Percentiles rank a stretch among this genome's conserved stretches.
Conservation (phyloP, 1,140 invertebrate species). For the Megathymus violae region DNA sequence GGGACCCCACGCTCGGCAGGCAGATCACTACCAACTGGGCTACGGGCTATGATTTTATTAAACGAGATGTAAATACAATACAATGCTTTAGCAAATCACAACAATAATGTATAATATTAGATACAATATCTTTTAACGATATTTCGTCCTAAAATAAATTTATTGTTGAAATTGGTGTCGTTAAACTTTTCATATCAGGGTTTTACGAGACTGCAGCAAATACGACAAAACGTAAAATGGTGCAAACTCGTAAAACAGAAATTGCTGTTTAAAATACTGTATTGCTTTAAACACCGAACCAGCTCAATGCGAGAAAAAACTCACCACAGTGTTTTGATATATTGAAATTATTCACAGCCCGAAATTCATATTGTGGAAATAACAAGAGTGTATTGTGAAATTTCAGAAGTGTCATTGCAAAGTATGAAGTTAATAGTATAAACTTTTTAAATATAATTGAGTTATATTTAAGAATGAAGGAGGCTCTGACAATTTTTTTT, state of each 20-base stretch:
- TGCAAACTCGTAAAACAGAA: neutral
- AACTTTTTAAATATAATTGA: too few species aligned
- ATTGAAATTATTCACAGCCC: neutral
- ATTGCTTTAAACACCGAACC: neutral
- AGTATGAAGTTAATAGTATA: too few species aligned
- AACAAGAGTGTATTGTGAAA: too few species aligned
- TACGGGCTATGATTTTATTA: too few species aligned
- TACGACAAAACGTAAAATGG: slow-evolving; percentile 1
- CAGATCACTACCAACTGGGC: too few species aligned
- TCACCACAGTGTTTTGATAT: neutral
- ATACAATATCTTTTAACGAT: neutral
- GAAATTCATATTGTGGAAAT: too few species aligned
- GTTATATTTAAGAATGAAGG: too few species aligned
- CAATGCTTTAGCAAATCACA: neutral
- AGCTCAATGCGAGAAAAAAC: neutral
- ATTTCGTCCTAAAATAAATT: neutral
- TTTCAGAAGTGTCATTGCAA: too few species aligned
- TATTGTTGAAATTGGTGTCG: slow-evolving; percentile 8
- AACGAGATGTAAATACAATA: neutral
- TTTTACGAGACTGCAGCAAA: slow-evolving; percentile 9
- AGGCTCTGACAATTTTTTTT: too few species aligned
- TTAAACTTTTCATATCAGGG: slow-evolving; percentile 5
- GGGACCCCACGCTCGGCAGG: too few species aligned
- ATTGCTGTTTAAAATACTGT: slow-evolving; percentile 7
- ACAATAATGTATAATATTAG: neutral